These are phyloP conservation scores for Carcina quercana DNA, from an alignment of 2,888 invertebrate species.

Conservation along the genomic window DNA sequence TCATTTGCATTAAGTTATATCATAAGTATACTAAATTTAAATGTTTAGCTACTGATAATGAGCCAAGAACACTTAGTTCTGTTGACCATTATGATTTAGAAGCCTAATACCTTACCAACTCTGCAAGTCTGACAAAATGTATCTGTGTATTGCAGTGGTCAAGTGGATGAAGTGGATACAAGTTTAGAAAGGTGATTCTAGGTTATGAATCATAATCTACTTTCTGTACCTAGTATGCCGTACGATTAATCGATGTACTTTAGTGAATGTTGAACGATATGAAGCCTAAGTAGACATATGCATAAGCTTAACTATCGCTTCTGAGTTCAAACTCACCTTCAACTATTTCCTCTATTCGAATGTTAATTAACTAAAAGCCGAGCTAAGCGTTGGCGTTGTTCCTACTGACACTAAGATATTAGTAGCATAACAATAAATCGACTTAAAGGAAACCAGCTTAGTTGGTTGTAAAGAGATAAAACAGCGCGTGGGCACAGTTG, in stretches of 20 bases:
- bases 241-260: too few relatives aligned
- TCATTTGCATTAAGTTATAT: conserved; percentile 65
- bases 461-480: conserved; percentile 61
- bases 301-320: conserved; percentile 10
- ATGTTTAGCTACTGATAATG: conserved; percentile 55
- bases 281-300: too few relatives aligned
- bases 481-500: conserved; percentile 55
- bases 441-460: conserved; percentile 59
- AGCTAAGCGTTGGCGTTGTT: conserved; percentile 44
- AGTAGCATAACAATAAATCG: conserved; percentile 67
- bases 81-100: too few relatives aligned
- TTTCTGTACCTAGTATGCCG: too few relatives aligned
- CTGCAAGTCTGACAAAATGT: too few relatives aligned
- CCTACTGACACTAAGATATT: conserved; percentile 46
- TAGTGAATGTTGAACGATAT: too few relatives aligned
- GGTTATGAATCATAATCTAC: too few relatives aligned
- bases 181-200: too few relatives aligned
- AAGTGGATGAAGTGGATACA: too few relatives aligned
- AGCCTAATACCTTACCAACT: too few relatives aligned
- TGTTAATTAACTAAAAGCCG: conserved; percentile 51
- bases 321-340: conserved; percentile 8
- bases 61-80: too few relatives aligned
- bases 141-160: too few relatives aligned
- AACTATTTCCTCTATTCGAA: conserved; percentile 34
- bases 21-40: conserved; percentile 48